Evolutionary conservation across 1,140 invertebrate species (phyloP), one percentile per base, ranked within the genome.

Genomic region (Goniozus legneri): DNA sequence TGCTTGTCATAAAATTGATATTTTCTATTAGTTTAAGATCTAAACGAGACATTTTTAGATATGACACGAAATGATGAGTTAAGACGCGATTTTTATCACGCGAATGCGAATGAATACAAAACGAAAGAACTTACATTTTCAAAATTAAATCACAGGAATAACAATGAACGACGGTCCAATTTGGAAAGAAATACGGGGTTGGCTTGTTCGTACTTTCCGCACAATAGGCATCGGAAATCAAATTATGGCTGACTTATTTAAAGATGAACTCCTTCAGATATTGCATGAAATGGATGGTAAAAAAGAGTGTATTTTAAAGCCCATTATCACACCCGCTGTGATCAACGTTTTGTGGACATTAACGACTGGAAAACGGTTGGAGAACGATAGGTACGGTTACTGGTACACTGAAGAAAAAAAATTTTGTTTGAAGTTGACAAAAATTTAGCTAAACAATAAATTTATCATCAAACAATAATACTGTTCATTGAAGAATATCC

Each of bases 301-400:
- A 2, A 56, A 64, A 2, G 61, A 80, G 14, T 63, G 72, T 45
- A 52, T 0, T 62, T 77, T 55, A 50, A 68, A 49, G 50, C 65
- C 67, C 1, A 58, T 79, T 47, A 63, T 87, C 22, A 77, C 80
- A 1, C 75, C 79, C 14, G 79, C 80, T 12, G 82, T 89, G 0
- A 76, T 91, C 48, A 91, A 90, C 62, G 82, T 88, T 1, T 58
- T 91, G 2, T 91, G 88, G 88, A 81, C 77, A 19, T 73, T 88
- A 24, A 78, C 82, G 1, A 82, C 85, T 6, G 91, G 89, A 41
- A 76, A 81, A 44, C 60, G 76, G 34, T 77, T 80, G 10, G 66
- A 65, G 3, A 54, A 53, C 3, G 4, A 50, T 1, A 67, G 45
- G 64, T 75, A 53, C n/a, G 50, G n/a, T n/a, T n/a, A n/a, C n/a